These are phyloP conservation scores for Nestor notabilis DNA, from an alignment of 2,113 vertebrate genomes.

Conservation along the genomic window DNA sequence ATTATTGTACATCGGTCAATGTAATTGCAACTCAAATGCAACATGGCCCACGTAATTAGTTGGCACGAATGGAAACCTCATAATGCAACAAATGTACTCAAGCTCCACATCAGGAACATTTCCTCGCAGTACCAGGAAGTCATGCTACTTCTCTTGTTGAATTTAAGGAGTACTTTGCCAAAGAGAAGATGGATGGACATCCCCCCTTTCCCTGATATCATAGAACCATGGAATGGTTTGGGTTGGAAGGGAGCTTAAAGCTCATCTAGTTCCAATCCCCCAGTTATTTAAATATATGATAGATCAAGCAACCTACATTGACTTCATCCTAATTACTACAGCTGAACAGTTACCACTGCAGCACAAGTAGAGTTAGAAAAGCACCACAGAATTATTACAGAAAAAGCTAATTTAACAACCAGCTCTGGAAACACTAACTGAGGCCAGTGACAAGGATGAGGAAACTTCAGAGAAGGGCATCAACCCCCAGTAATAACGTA, in stretches of 20 bases:
- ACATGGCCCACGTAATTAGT: neutral
- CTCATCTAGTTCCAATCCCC: neutral
- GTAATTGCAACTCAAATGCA: neutral
- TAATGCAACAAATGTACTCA: neutral
- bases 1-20: neutral
- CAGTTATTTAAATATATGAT: neutral
- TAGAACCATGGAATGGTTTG: neutral
- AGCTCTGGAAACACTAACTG: neutral
- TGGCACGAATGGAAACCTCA: neutral
- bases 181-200: neutral
- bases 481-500: neutral
- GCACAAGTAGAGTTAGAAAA: neutral
- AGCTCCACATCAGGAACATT: rapidly evolving
- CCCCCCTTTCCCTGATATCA: rapidly evolving
- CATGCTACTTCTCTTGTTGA: rapidly evolving
- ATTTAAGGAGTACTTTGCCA: neutral
- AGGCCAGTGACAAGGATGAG: neutral
- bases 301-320: neutral
- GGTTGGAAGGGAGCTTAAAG: neutral
- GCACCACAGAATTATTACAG: neutral
- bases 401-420: neutral
- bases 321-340: neutral
- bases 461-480: neutral
- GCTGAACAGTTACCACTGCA: neutral
- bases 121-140: neutral